A percentile compares a stretch with the other conserved stretches of the same genome.
phyloP scores from a whole-genome alignment of 92 coral and sea anemone genomes.

The Parazoanthus atlanticus region DNA sequence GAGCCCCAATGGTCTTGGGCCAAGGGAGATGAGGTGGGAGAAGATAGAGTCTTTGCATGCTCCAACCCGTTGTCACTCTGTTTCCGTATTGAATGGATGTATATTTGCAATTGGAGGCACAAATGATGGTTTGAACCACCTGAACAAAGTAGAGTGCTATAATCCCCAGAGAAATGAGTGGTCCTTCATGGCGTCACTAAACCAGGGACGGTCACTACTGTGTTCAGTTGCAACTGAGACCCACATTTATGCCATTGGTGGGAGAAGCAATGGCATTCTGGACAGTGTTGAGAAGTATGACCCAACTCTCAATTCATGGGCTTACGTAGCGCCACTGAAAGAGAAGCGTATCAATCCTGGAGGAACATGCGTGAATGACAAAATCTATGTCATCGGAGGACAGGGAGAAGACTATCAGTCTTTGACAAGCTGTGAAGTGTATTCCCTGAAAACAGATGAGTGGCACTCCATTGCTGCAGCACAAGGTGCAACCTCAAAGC shows the following conservation, averaged over 20 bases:
- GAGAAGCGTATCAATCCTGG: slow-evolving; percentile 32
- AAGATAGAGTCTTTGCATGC: slow-evolving; percentile 37
- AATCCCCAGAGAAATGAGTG: slow-evolving; percentile 33
- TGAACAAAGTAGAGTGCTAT: slow-evolving; percentile 32
- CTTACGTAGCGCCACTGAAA: slow-evolving; percentile 26
- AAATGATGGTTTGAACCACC: slow-evolving; percentile 42
- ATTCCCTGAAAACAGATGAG: slow-evolving; percentile 12
- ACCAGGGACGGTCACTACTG: slow-evolving; percentile 38
- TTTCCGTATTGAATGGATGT: slow-evolving; percentile 31
- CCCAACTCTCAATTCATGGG: slow-evolving; percentile 30
- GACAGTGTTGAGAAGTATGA: slow-evolving; percentile 31
- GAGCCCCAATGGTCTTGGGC: slow-evolving; percentile 25
- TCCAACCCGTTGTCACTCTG: slow-evolving; percentile 37
- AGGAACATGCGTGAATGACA: slow-evolving; percentile 21
- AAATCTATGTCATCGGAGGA: slow-evolving; percentile 43
- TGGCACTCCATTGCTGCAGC: slow-evolving; percentile 31
- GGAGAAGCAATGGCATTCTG: slow-evolving; percentile 41
- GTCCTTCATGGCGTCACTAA: slow-evolving; percentile 39
- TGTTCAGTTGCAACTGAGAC: slow-evolving; percentile 38
- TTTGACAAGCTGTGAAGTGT: slow-evolving; percentile 32
- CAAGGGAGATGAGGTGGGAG: slow-evolving; percentile 38
- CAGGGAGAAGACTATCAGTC: slow-evolving; percentile 43
- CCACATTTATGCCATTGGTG: slow-evolving; percentile 47
- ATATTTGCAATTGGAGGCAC: slow-evolving; percentile 44
- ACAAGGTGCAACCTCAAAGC: neutral